Conservation (phyloP, 2,797 vertebrate genomes). For the Echiichthys vipera region DNA sequence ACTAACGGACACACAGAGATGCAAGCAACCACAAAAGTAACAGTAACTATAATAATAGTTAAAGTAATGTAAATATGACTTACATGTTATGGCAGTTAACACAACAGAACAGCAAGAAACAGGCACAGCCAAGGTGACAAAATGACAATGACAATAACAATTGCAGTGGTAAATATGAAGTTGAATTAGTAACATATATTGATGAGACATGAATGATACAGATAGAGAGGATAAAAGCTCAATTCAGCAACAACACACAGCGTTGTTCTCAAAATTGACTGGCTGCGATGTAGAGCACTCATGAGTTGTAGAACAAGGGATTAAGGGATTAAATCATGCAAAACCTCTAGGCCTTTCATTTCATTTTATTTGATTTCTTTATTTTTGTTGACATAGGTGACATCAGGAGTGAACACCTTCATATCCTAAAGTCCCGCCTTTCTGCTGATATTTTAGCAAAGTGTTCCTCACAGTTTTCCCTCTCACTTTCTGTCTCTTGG, state of each 20-base stretch:
- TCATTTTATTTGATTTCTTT: conserved; percentile 9
- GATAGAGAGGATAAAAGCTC: too few relatives aligned
- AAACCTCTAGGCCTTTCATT: not conserved
- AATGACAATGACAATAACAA: too few relatives aligned
- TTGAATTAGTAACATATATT: too few relatives aligned
- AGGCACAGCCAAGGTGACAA: too few relatives aligned
- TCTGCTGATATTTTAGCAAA: conserved; percentile 45
- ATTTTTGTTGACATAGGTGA: conserved; percentile 25
- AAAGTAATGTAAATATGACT: too few relatives aligned
- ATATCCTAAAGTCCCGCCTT: conserved; percentile 43
- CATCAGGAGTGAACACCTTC: conserved; percentile 22
- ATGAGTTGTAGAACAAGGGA: not conserved
- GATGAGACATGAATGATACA: too few relatives aligned
- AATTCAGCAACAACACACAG: not conserved
- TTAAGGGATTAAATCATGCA: conserved; percentile 4
- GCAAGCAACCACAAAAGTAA: too few relatives aligned
- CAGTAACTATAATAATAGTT: too few relatives aligned
- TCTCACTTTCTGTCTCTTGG: conserved; percentile 36
- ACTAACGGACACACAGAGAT: too few relatives aligned
- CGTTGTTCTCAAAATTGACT: not conserved
- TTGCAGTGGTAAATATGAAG: too few relatives aligned
- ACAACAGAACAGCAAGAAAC: too few relatives aligned
- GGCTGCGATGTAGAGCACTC: not conserved
- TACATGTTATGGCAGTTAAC: too few relatives aligned
- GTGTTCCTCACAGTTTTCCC: conserved; percentile 19